Percentiles rank a stretch among this genome's conserved stretches.
These are phyloP conservation scores for Equus quagga DNA, from an alignment of 2,113 vertebrate species.

Conservation along the genomic window DNA sequence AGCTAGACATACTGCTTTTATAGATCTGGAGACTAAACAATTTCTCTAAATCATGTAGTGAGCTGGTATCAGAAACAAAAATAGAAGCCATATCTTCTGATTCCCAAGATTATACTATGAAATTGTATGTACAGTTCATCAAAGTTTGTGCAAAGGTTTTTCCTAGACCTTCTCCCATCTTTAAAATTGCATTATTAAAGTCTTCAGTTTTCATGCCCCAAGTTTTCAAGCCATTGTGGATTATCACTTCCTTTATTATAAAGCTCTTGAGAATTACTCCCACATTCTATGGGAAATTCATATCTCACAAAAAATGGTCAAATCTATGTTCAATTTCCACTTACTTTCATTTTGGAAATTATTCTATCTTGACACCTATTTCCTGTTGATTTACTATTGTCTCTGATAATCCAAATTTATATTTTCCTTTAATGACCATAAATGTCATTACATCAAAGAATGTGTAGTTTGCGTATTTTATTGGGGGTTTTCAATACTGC, in stretches of 20 bases:
- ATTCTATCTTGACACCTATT: neutral
- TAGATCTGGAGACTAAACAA: neutral
- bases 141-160: neutral
- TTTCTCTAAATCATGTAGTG: neutral
- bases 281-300: neutral
- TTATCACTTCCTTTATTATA: neutral
- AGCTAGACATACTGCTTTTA: neutral
- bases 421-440: neutral
- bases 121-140: neutral
- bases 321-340: neutral
- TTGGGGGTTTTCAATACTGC: neutral
- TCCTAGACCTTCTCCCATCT: neutral
- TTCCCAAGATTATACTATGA: neutral
- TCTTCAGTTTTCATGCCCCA: neutral
- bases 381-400: neutral
- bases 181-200: neutral
- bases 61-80: neutral
- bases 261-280: neutral
- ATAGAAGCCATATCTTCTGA: neutral
- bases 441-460: neutral
- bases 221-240: neutral
- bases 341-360: neutral
- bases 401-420: neutral
- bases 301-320: neutral
- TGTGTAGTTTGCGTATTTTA: neutral